Percentiles rank a stretch among this genome's conserved stretches.
These are phyloP conservation scores for Chrysolina oricalcia DNA, from an alignment of 2,888 invertebrate species.

Conservation along the genomic window DNA sequence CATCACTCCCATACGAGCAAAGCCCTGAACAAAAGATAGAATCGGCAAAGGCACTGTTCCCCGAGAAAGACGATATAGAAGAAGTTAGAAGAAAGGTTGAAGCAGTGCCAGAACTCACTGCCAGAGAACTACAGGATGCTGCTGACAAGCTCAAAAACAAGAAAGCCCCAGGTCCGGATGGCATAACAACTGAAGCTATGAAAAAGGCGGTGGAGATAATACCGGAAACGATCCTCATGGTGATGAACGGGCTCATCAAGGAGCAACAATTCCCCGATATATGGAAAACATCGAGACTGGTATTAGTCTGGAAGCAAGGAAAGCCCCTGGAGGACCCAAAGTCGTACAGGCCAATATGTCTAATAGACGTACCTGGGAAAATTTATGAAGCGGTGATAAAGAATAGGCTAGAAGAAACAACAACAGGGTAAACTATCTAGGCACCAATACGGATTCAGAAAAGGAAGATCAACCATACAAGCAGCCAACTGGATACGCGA, in stretches of 20 bases:
- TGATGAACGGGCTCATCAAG: not conserved
- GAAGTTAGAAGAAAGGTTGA: not conserved
- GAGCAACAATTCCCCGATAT: not conserved
- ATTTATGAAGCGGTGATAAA: not conserved
- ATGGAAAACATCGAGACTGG: not conserved
- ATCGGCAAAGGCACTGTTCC: not conserved
- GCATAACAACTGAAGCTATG: not conserved
- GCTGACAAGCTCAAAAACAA: too few relatives aligned
- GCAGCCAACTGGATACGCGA: slow-evolving; percentile 6
- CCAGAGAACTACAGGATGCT: too few relatives aligned
- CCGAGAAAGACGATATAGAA: not conserved
- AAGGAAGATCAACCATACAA: slow-evolving; percentile 39
- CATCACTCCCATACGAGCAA: not conserved
- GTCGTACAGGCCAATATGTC: not conserved
- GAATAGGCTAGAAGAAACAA: not conserved
- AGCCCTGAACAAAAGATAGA: not conserved
- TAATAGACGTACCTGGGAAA: not conserved
- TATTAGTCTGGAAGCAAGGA: not conserved
- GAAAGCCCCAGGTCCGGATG: too few relatives aligned
- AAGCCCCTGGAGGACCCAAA: not conserved
- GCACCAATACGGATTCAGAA: slow-evolving; percentile 44
- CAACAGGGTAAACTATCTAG: not conserved
- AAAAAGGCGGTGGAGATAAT: not conserved
- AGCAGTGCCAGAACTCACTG: too few relatives aligned
- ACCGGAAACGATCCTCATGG: not conserved